These are phyloP conservation scores for Monomorium pharaonis DNA, from an alignment of 1,140 invertebrate species.

Conservation along the genomic window DNA sequence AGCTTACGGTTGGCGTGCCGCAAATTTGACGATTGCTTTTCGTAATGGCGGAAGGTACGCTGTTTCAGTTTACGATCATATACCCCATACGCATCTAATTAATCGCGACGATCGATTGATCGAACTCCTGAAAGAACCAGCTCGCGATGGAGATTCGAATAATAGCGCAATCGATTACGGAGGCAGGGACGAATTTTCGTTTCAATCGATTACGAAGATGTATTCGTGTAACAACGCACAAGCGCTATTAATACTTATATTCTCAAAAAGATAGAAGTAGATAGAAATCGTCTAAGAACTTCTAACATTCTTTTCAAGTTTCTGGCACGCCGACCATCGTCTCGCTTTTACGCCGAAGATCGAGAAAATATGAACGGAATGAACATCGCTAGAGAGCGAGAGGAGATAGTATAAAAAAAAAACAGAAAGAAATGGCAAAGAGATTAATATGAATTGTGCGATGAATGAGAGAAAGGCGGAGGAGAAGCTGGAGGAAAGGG, in stretches of 20 bases:
- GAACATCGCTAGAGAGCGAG: slow-evolving; percentile 16
- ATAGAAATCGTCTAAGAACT: neutral
- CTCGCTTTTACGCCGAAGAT: slow-evolving; percentile 40
- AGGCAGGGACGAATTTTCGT: neutral
- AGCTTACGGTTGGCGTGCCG: slow-evolving; percentile 7
- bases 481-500: slow-evolving; percentile 56
- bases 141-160: slow-evolving; percentile 13
- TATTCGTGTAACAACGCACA: slow-evolving; percentile 10
- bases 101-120: neutral
- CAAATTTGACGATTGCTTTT: slow-evolving; percentile 20
- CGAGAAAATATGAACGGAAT: slow-evolving; percentile 52
- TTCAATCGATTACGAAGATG: neutral
- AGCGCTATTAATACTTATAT: neutral
- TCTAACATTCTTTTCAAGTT: slow-evolving; percentile 10
- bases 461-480: slow-evolving; percentile 58
- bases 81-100: slow-evolving; percentile 27
- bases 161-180: slow-evolving; percentile 58
- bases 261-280: neutral
- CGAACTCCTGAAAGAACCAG: neutral
- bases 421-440: slow-evolving; percentile 21
- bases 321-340: slow-evolving; percentile 40
- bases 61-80: neutral
- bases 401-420: slow-evolving; percentile 52
- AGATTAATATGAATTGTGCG: slow-evolving; percentile 63
- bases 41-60: neutral